Evolutionary conservation across 2,797 vertebrate species (phyloP), one percentile per base, ranked within the genome.

Genomic region (Pyrocephalus nanus): DNA sequence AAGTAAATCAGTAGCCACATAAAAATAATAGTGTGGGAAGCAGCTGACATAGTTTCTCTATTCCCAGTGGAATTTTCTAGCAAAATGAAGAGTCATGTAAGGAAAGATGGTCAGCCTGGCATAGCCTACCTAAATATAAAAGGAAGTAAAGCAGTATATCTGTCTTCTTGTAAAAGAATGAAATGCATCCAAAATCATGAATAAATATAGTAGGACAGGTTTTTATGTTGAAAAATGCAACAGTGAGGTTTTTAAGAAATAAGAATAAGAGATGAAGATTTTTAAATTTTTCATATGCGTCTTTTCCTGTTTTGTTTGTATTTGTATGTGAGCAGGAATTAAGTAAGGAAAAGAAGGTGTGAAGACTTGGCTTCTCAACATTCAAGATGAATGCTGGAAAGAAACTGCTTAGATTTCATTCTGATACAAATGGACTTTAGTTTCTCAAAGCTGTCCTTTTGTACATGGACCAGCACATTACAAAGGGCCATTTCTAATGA

Each of bases 201-300:
- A 36, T 53, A 40, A 50, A 4, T 69, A 4, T 25, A 48, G 45
- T 19, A 66, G 5, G 36, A 15, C 4, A 6, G 1, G 4, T 15
- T 55, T 62, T 58, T 6, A 45, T 47, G 45, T 4, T 45, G 11
- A 69, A 87, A 86, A 89, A 79, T 21, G 32, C 50, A 42, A 4
- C 18, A 42, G 7, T 12, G 1, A 2, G 0, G 0, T 3, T 2
- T 17, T 69, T 62, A 65, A 8, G 66, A 45, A 2, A 32, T 18
- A 72, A 53, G 38, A 57, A 40, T 40, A n/a, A n/a, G 15, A 40
- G 40, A 25, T 38, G 0, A 25, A 76, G 3, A 36, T 57, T 76
- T 75, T 29, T 10, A 40, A 27, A 7, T 85, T 88, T 82, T 83
- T 65, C 4, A 5, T 57, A 1, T 40, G 15, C 61, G 2, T 34